Evolutionary conservation across 1,140 invertebrate genomes (phyloP).

Genomic region (Heliconius himera): DNA sequence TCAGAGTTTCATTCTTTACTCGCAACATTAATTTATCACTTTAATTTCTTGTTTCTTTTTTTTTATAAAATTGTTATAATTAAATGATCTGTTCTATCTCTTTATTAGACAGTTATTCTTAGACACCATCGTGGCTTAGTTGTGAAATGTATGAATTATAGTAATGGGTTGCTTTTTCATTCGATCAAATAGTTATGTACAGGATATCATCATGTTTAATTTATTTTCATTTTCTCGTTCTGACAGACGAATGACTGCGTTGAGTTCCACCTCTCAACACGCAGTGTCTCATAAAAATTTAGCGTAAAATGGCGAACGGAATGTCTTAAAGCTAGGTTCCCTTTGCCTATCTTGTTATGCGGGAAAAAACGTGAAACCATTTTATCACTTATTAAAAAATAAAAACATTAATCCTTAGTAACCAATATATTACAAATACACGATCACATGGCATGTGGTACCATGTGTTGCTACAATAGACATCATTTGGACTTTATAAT

Average conservation of each 20-base stretch:
- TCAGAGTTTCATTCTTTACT: slow-evolving; percentile 5
- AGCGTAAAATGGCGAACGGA: too few species aligned
- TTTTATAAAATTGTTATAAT: not conserved
- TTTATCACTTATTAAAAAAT: too few species aligned
- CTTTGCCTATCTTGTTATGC: too few species aligned
- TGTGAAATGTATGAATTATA: not conserved
- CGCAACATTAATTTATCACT: not conserved
- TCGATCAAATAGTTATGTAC: not conserved
- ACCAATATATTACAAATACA: not conserved
- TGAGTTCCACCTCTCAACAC: too few species aligned
- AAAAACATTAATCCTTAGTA: too few species aligned
- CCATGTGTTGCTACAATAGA: not conserved
- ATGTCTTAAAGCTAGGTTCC: too few species aligned
- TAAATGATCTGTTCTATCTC: not conserved
- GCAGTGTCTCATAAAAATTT: too few species aligned
- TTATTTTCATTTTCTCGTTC: too few species aligned
- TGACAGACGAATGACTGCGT: too few species aligned
- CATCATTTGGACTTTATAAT: not conserved
- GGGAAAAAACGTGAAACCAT: too few species aligned
- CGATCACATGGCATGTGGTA: not conserved
- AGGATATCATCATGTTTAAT: too few species aligned
- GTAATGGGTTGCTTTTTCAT: not conserved
- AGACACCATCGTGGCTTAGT: not conserved
- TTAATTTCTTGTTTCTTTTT: not conserved
- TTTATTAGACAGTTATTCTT: not conserved